Evolutionary conservation across 2,888 invertebrate genomes (phyloP).

Genomic region (Euzophera pinguis): DNA sequence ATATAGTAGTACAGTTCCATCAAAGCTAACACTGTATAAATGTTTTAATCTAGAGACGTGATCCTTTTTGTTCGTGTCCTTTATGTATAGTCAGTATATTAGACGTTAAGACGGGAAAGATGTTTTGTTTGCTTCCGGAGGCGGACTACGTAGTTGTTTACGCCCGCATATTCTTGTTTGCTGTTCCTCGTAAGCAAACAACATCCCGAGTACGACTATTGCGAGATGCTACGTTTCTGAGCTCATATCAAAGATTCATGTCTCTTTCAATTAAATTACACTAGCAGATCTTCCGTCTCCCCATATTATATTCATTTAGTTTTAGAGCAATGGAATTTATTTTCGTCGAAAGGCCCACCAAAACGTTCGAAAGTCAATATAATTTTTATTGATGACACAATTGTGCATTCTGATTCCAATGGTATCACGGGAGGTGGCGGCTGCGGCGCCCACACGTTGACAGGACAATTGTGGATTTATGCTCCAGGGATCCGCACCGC

Average conservation of each 20-base stretch:
- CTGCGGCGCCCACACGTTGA: conserved; percentile 45
- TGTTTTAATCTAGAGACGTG: conserved; percentile 18
- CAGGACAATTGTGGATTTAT: conserved; percentile 67
- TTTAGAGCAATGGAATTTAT: background rate
- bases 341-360: background rate
- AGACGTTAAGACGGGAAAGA: conserved; percentile 25
- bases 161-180: conserved; percentile 50
- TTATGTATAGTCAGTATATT: conserved; percentile 21
- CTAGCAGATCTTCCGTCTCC: background rate
- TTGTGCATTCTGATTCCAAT: conserved; percentile 18
- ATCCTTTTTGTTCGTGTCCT: conserved; percentile 4
- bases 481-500: conserved; percentile 38
- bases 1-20: conserved; percentile 1
- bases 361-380: background rate
- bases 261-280: conserved; percentile 12
- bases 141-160: conserved; percentile 35
- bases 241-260: conserved; percentile 28
- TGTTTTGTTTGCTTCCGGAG: conserved; percentile 35
- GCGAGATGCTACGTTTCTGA: conserved; percentile 27
- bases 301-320: background rate
- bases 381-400: conserved; percentile 1
- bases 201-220: conserved; percentile 27
- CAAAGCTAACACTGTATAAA: conserved; percentile 15
- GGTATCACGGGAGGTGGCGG: conserved; percentile 32
- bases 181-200: conserved; percentile 42